These are phyloP conservation scores for Scomber scombrus DNA, from an alignment of 2,113 vertebrate genomes.

Conservation along the genomic window DNA sequence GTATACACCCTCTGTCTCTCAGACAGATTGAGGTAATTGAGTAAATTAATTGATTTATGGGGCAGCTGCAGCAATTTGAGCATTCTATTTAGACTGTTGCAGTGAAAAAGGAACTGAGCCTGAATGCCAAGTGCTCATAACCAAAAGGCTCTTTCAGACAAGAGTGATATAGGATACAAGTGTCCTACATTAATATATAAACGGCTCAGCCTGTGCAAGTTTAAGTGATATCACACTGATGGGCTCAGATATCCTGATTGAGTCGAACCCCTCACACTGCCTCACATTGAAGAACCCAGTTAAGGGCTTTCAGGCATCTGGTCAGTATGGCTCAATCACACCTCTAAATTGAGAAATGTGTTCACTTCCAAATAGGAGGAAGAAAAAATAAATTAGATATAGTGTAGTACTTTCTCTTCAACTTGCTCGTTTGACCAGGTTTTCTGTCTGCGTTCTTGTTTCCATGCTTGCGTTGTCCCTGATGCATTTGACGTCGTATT, in stretches of 20 bases:
- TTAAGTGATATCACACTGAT: too few species aligned
- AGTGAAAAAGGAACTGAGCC: not conserved
- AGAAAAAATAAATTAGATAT: too few species aligned
- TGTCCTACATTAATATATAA: not conserved
- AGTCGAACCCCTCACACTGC: not conserved
- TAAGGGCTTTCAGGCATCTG: too few species aligned
- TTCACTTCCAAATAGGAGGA: too few species aligned
- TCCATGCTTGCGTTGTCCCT: not conserved
- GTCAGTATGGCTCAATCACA: too few species aligned
- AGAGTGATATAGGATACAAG: not conserved
- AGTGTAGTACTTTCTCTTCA: too few species aligned
- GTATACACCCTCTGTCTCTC: not conserved
- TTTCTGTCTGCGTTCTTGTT: constrained; percentile 2
- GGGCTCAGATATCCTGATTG: not conserved
- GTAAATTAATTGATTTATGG: not conserved
- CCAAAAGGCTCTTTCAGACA: not conserved
- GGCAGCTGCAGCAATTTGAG: not conserved
- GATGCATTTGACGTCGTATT: constrained; percentile 27
- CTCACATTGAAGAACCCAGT: not conserved
- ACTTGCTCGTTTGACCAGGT: too few species aligned
- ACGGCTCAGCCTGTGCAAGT: not conserved
- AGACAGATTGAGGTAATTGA: not conserved
- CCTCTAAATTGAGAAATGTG: too few species aligned
- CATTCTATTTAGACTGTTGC: not conserved
- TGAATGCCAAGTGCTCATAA: not conserved